These are phyloP conservation scores for Pangasius mekongensis DNA, from an alignment of 2,797 vertebrate species.

Conservation along the genomic window DNA sequence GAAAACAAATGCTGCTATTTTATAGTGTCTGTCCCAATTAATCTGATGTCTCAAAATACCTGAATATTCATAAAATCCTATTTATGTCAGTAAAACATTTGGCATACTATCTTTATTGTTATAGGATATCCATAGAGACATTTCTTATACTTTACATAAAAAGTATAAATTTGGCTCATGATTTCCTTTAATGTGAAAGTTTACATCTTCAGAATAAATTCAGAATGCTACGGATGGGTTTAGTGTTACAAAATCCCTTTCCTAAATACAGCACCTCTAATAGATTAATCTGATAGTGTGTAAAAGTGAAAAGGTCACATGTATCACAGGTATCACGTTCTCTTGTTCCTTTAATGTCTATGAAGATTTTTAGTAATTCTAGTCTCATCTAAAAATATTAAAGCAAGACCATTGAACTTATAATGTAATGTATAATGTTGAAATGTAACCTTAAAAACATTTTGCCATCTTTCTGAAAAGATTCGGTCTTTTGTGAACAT, in stretches of 20 bases:
- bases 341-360: neutral
- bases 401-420: neutral
- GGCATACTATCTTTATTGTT: neutral
- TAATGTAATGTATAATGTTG: neutral
- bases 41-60: neutral
- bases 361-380: neutral
- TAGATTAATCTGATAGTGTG: neutral
- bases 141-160: conserved; percentile 2
- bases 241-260: neutral
- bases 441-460: neutral
- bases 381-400: neutral
- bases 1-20: neutral
- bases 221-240: neutral
- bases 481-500: neutral
- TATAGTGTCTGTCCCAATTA: too few relatives aligned
- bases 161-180: neutral
- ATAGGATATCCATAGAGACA: neutral
- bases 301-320: neutral
- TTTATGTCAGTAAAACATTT: neutral
- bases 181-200: neutral
- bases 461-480: neutral
- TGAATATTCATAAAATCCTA: neutral
- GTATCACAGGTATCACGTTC: neutral
- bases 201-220: neutral
- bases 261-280: neutral